Evolutionary conservation across 2,888 invertebrate species (phyloP), one percentile per base, ranked within the genome.

Genomic region (Drosophila neonasuta): DNA sequence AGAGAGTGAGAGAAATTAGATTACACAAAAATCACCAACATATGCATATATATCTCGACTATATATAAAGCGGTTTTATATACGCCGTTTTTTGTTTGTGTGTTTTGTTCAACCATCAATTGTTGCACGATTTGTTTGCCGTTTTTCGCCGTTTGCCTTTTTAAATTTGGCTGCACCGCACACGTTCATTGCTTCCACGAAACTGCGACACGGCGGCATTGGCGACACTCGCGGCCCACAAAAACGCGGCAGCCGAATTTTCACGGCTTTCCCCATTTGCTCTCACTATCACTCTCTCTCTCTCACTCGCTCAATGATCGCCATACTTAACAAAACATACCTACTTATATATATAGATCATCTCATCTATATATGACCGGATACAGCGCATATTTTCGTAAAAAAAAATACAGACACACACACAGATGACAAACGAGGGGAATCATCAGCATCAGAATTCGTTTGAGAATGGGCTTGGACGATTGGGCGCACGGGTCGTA

Each of bases 131-230:
- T 68, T 84, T 60, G 61, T 74, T 64, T 54, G 84, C 68, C 81
- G 79, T 57, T 71, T 80, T 68, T 72, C 69, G 64, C 67, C 55
- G 24, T 68, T 66, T 66, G 36, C 36, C n/a, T 36, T 36, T 36
- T 4, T 6, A 24, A 36, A 36, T 36, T 36, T 36, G 73, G 52
- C 55, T 87, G 73, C 80, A 86, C 86, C 84, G 81, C 74, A 77
- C 83, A 78, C 83, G 87, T 72, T 87, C 83, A 84, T 84, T 76
- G 83, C 83, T 80, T 76, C 68, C 77, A 74, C 76, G 67, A 79
- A 78, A 84, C 83, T 84, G 86, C 24, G 77, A 61, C 45, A 46
- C 62, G 58, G 73, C 73, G 58, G 73, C 73, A 63, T 68, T 74
- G 75, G 56, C 68, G 75, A 71, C 67, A 71, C 34, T 54, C 68